Conservation (phyloP, 2,888 invertebrate genomes). For the Chorisops tibialis region DNA sequence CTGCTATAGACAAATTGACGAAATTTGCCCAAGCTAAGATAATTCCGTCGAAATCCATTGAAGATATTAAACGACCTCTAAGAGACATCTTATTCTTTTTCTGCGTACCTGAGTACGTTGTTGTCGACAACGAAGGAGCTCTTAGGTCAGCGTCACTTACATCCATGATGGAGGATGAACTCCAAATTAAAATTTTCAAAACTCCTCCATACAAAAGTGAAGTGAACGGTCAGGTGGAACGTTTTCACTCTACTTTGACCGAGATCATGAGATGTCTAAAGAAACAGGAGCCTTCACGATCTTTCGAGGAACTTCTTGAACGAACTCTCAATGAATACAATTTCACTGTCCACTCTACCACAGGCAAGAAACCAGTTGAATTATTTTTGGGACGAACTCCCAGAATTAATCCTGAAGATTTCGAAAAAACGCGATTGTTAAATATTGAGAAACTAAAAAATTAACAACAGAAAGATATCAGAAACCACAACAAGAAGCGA, state of each 20-base stretch:
- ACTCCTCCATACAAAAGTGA: conserved; percentile 10
- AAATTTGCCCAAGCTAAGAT: conserved; percentile 25
- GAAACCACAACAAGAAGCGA: conserved; percentile 32
- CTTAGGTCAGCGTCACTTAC: conserved; percentile 17
- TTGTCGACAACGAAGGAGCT: conserved; percentile 21
- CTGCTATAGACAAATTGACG: conserved; percentile 31
- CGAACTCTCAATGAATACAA: conserved; percentile 24
- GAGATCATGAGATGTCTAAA: conserved; percentile 9
- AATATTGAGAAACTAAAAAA: conserved; percentile 30
- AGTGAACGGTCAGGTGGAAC: conserved; percentile 2
- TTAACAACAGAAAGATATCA: conserved; percentile 29
- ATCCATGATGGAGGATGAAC: conserved; percentile 7
- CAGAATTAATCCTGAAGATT: conserved; percentile 26
- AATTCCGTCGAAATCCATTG: conserved; percentile 18
- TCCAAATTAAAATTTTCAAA: neutral
- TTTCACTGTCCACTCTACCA: conserved; percentile 28
- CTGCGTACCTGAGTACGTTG: conserved; percentile 13
- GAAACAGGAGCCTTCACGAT: neutral
- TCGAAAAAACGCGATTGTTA: conserved; percentile 26
- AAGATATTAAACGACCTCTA: conserved; percentile 15
- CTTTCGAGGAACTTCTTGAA: conserved; percentile 5
- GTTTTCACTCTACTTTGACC: neutral
- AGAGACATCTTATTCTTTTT: conserved; percentile 14
- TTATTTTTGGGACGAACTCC: conserved; percentile 21
- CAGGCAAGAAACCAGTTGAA: conserved; percentile 29